Conservation (phyloP, 2,113 vertebrate species). For the Martes martes region DNA sequence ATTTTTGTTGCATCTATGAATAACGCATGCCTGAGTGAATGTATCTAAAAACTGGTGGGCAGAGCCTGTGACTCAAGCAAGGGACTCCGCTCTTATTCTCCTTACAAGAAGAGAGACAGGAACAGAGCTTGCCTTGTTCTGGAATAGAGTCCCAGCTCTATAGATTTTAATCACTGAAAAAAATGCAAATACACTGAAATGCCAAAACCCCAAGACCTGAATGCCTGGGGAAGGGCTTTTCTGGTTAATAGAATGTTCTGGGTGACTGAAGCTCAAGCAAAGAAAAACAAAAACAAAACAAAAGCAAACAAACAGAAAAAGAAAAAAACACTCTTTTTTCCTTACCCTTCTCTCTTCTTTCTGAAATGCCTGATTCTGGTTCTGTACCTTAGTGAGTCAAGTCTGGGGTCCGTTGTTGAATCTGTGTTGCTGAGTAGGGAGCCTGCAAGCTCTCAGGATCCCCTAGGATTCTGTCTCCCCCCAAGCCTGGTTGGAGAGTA, state of each 20-base stretch:
- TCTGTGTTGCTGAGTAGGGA: not conserved
- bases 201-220: conserved; percentile 2
- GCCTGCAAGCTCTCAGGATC: not conserved
- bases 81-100: not conserved
- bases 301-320: not conserved
- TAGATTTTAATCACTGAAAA: conserved; percentile 42
- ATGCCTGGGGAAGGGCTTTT: conserved; percentile 15
- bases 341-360: conserved; percentile 14
- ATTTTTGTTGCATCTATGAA: not conserved
- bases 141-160: not conserved
- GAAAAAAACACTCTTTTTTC: not conserved
- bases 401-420: not conserved
- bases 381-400: not conserved
- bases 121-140: conserved; percentile 8
- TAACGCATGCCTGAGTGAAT: not conserved
- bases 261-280: not conserved
- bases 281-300: not conserved
- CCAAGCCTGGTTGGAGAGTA: not conserved
- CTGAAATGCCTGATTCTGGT: not conserved
- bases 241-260: conserved; percentile 40
- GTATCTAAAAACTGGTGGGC: not conserved
- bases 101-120: not conserved
- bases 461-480: not conserved
- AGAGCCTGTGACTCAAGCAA: conserved; percentile 7
- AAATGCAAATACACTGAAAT: not conserved